A percentile compares a stretch with the other conserved stretches of the same genome.
These are phyloP conservation scores for Sorex araneus DNA, from an alignment of 2,113 vertebrate species.

Conservation along the genomic window DNA sequence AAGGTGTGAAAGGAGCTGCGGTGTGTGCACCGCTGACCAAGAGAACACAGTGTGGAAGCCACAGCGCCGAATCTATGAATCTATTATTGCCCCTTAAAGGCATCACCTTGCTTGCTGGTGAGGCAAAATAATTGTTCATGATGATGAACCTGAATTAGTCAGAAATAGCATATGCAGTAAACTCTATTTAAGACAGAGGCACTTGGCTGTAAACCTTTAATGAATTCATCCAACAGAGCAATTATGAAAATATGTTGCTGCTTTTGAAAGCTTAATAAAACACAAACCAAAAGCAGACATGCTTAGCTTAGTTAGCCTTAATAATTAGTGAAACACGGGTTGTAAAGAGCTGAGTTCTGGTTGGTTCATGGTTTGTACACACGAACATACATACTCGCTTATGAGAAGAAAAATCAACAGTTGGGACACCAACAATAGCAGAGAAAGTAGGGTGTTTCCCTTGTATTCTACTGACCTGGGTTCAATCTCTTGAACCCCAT, in stretches of 20 bases:
- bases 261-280: constrained; percentile 56
- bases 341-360: constrained; percentile 4
- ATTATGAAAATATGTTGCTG: background rate
- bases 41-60: background rate
- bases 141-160: background rate
- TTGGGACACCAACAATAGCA: too few relatives aligned
- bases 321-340: background rate
- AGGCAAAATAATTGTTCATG: constrained; percentile 40
- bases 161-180: constrained; percentile 41
- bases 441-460: too few relatives aligned
- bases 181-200: constrained; percentile 32
- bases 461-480: too few relatives aligned
- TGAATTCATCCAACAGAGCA: background rate
- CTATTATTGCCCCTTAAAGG: background rate
- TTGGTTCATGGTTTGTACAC: too few relatives aligned
- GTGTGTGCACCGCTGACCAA: background rate
- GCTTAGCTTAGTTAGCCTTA: constrained; percentile 19
- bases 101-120: background rate
- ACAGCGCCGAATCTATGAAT: background rate
- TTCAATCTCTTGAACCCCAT: too few relatives aligned
- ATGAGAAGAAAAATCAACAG: too few relatives aligned
- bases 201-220: background rate
- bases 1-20: background rate
- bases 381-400: background rate
- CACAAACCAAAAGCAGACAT: constrained; percentile 4